Evolutionary conservation across 2,797 vertebrate genomes (phyloP).

Genomic region (Pseudopleuronectes americanus): DNA sequence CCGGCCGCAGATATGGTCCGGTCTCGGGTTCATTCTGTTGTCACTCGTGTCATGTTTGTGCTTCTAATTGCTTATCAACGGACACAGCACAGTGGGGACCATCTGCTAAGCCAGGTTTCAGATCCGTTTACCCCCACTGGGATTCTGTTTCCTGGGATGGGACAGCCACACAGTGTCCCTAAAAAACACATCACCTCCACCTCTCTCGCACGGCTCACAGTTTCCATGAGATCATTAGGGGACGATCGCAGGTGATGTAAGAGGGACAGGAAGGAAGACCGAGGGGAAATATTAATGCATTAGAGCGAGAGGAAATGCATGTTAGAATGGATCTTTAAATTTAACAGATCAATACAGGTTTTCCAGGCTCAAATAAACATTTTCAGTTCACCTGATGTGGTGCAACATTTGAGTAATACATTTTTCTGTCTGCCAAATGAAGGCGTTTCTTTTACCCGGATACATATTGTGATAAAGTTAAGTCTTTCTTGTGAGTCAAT

Average conservation of each 20-base stretch:
- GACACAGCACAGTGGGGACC: constrained; percentile 74
- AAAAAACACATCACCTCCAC: constrained; percentile 65
- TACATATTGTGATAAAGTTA: constrained; percentile 26
- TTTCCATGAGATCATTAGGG: constrained; percentile 77
- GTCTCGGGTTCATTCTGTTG: constrained; percentile 62
- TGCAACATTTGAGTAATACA: background rate
- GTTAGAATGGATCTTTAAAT: background rate
- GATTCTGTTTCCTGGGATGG: constrained; percentile 77
- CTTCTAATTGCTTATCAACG: constrained; percentile 74
- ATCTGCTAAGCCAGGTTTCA: constrained; percentile 77
- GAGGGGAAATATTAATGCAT: constrained; percentile 8
- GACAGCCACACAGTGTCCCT: constrained; percentile 62
- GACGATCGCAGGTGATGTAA: constrained; percentile 60
- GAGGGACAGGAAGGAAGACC: constrained; percentile 26
- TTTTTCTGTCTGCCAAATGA: background rate
- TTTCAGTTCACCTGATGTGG: too few relatives aligned
- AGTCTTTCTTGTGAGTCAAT: constrained; percentile 22
- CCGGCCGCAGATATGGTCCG: constrained; percentile 8
- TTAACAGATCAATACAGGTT: background rate
- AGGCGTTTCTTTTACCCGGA: constrained; percentile 1
- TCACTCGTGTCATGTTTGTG: constrained; percentile 74
- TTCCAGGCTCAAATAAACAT: background rate
- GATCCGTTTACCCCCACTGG: constrained; percentile 77
- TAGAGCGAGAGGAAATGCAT: constrained; percentile 1
- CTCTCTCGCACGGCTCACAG: constrained; percentile 48